Evolutionary conservation across 2,113 vertebrate species (phyloP).

Genomic region (Hydrolagus affinis): DNA sequence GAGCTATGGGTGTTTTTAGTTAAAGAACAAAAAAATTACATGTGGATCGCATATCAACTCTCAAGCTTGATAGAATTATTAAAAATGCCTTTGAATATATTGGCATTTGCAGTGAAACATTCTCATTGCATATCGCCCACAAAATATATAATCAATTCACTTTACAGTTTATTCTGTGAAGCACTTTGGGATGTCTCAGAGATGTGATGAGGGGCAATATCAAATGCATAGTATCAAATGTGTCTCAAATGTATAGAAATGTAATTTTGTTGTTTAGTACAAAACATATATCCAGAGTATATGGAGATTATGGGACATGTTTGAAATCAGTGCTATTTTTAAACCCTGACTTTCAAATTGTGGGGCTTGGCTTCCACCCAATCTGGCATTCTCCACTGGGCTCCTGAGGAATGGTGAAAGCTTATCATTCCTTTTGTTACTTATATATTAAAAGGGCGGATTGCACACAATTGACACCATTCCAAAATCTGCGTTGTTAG

Average conservation of each 20-base stretch:
- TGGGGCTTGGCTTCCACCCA: too few relatives aligned
- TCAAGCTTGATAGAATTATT: conserved; percentile 8
- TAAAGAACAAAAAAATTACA: not conserved
- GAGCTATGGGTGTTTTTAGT: not conserved
- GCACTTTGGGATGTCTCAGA: too few relatives aligned
- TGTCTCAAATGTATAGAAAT: too few relatives aligned
- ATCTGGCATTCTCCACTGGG: not conserved
- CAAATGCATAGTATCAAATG: too few relatives aligned
- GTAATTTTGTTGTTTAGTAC: not conserved
- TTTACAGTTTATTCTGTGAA: too few relatives aligned
- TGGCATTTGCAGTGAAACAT: not conserved
- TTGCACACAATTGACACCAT: not conserved
- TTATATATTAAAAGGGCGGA: not conserved
- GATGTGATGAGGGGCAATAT: too few relatives aligned
- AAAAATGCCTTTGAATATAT: not conserved
- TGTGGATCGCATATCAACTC: too few relatives aligned
- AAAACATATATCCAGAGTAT: not conserved
- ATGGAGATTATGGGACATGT: not conserved
- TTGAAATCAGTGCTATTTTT: not conserved
- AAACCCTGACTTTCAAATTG: not conserved
- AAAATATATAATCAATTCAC: too few relatives aligned
- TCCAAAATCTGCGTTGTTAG: not conserved
- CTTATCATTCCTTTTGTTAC: not conserved
- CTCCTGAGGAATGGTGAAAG: not conserved
- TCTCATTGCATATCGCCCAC: too few relatives aligned